Percentiles rank a stretch among this genome's conserved stretches.
phyloP scores from a whole-genome alignment of 64 coral and sea anemone species.

The Porites australiensis region DNA sequence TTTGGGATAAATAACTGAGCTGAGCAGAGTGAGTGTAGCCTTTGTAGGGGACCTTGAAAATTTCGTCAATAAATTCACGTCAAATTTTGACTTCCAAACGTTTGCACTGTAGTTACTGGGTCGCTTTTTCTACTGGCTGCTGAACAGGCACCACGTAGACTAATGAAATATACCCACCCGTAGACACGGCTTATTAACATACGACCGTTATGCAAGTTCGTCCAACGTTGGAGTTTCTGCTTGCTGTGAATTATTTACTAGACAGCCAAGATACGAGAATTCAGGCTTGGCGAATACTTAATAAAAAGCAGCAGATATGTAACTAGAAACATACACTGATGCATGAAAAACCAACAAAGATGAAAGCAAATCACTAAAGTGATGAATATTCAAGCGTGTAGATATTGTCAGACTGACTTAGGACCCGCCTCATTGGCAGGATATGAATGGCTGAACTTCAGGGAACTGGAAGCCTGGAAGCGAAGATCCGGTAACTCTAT shows the following conservation, averaged over 20 bases:
- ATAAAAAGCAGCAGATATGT: slow-evolving; percentile 14
- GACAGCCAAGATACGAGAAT: neutral
- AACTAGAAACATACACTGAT: neutral
- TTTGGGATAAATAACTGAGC: neutral
- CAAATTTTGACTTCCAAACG: neutral
- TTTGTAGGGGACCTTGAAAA: too few relatives aligned
- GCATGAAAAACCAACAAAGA: slow-evolving; percentile 33
- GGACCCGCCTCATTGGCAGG: slow-evolving; percentile 56
- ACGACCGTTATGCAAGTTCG: slow-evolving; percentile 39
- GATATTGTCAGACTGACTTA: slow-evolving; percentile 64
- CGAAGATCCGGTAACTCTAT: slow-evolving; percentile 75
- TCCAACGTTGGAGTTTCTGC: slow-evolving; percentile 23
- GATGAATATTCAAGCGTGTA: slow-evolving; percentile 78
- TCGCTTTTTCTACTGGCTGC: neutral
- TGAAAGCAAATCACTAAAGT: slow-evolving; percentile 32
- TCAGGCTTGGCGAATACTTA: neutral
- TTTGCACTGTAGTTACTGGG: neutral
- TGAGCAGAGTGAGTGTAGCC: too few relatives aligned
- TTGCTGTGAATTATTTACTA: slow-evolving; percentile 54
- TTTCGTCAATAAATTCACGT: too few relatives aligned
- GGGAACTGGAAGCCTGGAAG: slow-evolving; percentile 77
- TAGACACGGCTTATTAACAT: slow-evolving; percentile 22
- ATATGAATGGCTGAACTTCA: slow-evolving; percentile 55
- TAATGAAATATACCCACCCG: slow-evolving; percentile 51
- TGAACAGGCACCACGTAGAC: neutral